Conservation (phyloP, 2,797 vertebrate species). For the Aselliscus stoliczkanus region DNA sequence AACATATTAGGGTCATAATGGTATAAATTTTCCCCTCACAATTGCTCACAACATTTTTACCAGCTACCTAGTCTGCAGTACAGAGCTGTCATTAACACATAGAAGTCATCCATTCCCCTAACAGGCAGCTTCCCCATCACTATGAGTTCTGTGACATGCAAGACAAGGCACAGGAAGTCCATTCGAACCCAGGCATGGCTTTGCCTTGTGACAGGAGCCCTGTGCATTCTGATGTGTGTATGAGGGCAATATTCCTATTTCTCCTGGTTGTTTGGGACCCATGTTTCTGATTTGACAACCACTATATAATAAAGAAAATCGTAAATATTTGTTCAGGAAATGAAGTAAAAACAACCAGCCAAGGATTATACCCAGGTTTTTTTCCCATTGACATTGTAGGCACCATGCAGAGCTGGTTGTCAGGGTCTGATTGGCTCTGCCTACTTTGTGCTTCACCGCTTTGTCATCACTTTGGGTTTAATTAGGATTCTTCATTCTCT, state of each 20-base stretch:
- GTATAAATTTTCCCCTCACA: background rate
- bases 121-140: background rate
- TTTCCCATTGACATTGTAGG: background rate
- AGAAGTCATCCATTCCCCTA: background rate
- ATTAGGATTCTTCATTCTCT: background rate
- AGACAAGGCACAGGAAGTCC: background rate
- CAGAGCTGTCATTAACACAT: conserved; percentile 10
- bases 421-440: background rate
- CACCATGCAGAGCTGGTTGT: background rate
- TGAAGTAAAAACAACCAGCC: background rate
- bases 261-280: conserved; percentile 1
- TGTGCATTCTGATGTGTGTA: background rate
- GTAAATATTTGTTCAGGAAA: conserved; percentile 63
- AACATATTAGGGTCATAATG: conserved; percentile 65
- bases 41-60: background rate
- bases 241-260: background rate
- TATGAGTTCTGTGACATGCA: background rate
- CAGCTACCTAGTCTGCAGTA: background rate
- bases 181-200: background rate
- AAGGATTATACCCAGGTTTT: background rate
- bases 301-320: background rate
- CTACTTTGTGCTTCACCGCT: background rate
- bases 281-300: conserved; percentile 53
- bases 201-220: background rate
- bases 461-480: background rate